Evolutionary conservation across 1,140 invertebrate species (phyloP).

Genomic region (Meloidogyne hapla): DNA sequence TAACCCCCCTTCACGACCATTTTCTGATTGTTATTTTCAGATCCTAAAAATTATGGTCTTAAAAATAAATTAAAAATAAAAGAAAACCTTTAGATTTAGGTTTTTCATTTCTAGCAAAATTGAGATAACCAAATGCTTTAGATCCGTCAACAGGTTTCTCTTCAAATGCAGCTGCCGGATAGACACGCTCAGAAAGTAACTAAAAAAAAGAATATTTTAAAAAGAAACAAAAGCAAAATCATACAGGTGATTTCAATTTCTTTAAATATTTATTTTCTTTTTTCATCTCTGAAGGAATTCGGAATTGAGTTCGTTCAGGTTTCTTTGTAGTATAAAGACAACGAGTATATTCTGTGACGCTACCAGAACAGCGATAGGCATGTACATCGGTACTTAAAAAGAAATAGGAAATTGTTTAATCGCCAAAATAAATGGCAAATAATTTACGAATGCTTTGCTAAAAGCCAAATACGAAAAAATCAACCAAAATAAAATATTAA

Average conservation of each 20-base stretch:
- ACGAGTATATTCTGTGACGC: constrained; percentile 84
- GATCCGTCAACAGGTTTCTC: constrained; percentile 15
- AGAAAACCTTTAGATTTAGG: not conserved
- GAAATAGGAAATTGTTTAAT: not conserved
- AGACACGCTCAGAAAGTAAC: constrained; percentile 35
- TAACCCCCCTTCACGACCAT: constrained; percentile 43
- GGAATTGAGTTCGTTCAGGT: constrained; percentile 74
- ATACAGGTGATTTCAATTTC: constrained; percentile 35
- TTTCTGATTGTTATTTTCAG: constrained; percentile 11
- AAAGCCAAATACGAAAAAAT: too few species aligned
- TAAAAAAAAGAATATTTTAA: not conserved
- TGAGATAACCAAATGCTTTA: constrained; percentile 24
- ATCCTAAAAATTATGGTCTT: not conserved
- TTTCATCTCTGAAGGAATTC: constrained; percentile 70
- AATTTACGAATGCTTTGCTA: too few species aligned
- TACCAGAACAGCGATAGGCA: constrained; percentile 79
- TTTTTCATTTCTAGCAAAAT: not conserved
- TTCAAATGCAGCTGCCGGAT: constrained; percentile 17
- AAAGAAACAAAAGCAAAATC: not conserved
- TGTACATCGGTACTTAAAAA: constrained; percentile 55
- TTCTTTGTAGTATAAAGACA: constrained; percentile 75
- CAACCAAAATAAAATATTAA: too few species aligned
- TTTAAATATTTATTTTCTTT: constrained; percentile 31
- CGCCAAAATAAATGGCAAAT: too few species aligned
- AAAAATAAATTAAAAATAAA: not conserved